Evolutionary conservation across 35 echinoderm and acorn worm genomes (phyloP), one percentile per base, ranked within the genome.

Genomic region (Apostichopus parvimensis): DNA sequence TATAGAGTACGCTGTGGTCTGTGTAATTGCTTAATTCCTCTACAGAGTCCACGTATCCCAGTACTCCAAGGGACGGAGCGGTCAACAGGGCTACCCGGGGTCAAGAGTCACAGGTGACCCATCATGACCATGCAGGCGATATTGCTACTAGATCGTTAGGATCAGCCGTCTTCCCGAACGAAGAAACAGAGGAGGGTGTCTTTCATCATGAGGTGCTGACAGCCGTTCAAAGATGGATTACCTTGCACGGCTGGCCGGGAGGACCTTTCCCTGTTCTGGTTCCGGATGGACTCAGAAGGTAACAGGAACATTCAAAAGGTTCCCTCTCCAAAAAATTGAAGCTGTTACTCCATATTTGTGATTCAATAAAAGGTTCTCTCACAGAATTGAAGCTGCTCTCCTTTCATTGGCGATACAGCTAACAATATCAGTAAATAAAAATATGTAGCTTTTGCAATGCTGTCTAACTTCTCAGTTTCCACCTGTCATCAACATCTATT

Each of bases 131-230:
- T 45, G 92, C 82, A 6, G 91, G 92, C 56, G 94, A 92, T 76
- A 85, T 98, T 24, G 96, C 91, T 66, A 94, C 94, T 15, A 77
- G 96, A 7, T 95, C 96, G 6, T 71, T 95, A 9, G 96, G 96
- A 53, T 95, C 94, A 17, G 96, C 96, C 52, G 93, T 95, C 8
- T 98, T 98, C 77, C 96, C 96, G 23, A 85, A 95, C 65, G 94
- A 95, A 79, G 96, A 98, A 53, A 91, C 96, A 55, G 96, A 98
- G 53, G 96, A 98, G 91, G 96, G 94, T 4, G 84, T 95, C 73
- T 95, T 95, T 57, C 94, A 95, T 22, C 95, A 94, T 34, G 96
- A 95, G 75, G 96, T 95, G 10, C 77, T 98, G 56, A 95, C 95
- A 80, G 96, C 90, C 4, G 91, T 98, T 25, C 96, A 98, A 72